Evolutionary conservation across 2,113 vertebrate genomes (phyloP).

Genomic region (Toxotes jaculatrix): DNA sequence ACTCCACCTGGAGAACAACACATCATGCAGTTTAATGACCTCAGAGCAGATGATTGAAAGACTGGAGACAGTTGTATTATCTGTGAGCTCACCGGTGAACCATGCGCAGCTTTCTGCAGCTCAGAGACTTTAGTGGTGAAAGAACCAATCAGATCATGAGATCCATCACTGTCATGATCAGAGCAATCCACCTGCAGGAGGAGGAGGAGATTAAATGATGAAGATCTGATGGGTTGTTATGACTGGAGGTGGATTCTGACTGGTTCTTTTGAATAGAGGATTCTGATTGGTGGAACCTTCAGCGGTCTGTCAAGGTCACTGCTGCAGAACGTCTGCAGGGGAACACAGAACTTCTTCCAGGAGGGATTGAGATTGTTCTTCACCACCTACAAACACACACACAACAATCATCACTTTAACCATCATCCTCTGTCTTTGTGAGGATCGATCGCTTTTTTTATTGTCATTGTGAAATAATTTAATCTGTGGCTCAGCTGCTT

Average conservation of each 20-base stretch:
- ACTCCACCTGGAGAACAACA: conserved; percentile 83
- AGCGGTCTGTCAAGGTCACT: conserved; percentile 87
- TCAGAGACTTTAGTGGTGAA: conserved; percentile 88
- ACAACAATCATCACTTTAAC: background rate
- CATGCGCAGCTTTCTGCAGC: conserved; percentile 82
- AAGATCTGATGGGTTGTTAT: background rate
- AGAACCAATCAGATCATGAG: conserved; percentile 93
- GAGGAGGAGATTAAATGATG: background rate
- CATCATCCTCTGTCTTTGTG: background rate
- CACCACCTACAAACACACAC: conserved; percentile 86
- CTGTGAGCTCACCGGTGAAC: conserved; percentile 84
- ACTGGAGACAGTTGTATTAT: rapidly evolving
- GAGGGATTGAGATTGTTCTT: conserved; percentile 94
- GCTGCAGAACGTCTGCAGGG: conserved; percentile 91
- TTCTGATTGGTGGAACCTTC: conserved; percentile 84
- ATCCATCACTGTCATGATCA: conserved; percentile 91
- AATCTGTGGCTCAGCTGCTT: no score
- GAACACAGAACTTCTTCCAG: conserved; percentile 91
- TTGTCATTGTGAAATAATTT: no score
- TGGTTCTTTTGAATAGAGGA: background rate
- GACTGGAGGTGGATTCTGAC: background rate
- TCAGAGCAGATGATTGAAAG: background rate
- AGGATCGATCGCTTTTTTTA: no score
- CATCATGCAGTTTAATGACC: background rate
- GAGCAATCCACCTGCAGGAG: conserved; percentile 88